These are phyloP conservation scores for Belonocnema kinseyi DNA, from an alignment of 1,140 invertebrate species.

Conservation along the genomic window DNA sequence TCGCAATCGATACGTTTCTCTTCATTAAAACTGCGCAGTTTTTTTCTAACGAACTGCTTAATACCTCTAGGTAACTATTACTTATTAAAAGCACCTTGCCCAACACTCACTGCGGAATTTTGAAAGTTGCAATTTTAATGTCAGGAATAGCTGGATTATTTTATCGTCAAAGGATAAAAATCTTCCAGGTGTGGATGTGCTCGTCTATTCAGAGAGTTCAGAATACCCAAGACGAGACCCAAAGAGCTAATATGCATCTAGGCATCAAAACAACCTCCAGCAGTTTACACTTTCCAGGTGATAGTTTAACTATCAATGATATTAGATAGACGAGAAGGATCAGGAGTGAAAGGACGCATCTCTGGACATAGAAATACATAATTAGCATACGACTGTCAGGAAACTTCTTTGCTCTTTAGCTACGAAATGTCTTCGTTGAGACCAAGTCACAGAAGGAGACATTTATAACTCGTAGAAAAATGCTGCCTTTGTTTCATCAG, in stretches of 20 bases:
- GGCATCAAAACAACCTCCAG: slow-evolving; percentile 14
- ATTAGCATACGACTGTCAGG: slow-evolving; percentile 3
- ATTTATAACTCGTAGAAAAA: background rate
- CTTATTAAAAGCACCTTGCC: too few species aligned
- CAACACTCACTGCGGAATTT: background rate
- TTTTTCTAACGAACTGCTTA: too few species aligned
- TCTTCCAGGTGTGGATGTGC: slow-evolving; percentile 16
- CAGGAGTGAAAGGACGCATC: slow-evolving; percentile 23
- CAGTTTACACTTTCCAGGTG: slow-evolving; percentile 21
- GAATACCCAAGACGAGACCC: background rate
- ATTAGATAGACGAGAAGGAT: slow-evolving; percentile 13
- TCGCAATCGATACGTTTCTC: too few species aligned
- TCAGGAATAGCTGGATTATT: slow-evolving; percentile 3
- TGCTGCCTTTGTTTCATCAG: background rate
- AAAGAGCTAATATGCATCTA: slow-evolving; percentile 21
- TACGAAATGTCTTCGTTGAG: background rate
- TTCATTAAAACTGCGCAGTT: too few species aligned
- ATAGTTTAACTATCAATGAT: slow-evolving; percentile 21
- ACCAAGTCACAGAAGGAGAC: background rate
- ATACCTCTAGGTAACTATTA: too few species aligned
- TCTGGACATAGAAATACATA: slow-evolving; percentile 2
- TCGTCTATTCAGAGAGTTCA: slow-evolving; percentile 12
- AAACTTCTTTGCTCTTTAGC: slow-evolving; percentile 15
- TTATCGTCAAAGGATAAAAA: slow-evolving; percentile 1
- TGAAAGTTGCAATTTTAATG: slow-evolving; percentile 17